phyloP scores from a whole-genome alignment of 2,797 vertebrate genomes.

The Eulemur rubriventer region DNA sequence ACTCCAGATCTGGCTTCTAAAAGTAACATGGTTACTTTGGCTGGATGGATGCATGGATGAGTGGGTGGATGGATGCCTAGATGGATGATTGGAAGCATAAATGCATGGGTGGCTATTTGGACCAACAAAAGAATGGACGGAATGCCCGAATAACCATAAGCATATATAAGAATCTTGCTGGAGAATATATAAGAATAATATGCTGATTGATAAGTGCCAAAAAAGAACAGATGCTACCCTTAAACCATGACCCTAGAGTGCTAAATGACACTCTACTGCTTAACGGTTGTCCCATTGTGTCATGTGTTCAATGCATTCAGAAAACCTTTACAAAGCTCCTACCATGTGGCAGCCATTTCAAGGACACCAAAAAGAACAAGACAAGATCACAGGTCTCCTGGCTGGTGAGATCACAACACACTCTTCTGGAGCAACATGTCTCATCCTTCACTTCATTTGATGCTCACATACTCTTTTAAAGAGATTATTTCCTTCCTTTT shows the following conservation, averaged over 20 bases:
- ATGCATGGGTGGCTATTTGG: fast-evolving
- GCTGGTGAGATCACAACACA: not conserved
- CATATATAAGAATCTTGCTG: not conserved
- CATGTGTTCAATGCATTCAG: not conserved
- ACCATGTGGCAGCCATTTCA: not conserved
- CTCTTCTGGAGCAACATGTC: not conserved
- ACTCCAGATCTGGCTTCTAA: not conserved
- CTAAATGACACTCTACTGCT: not conserved
- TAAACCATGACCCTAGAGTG: not conserved
- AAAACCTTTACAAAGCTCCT: not conserved
- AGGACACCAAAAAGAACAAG: not conserved
- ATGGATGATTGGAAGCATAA: not conserved
- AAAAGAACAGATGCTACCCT: not conserved
- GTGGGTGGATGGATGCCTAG: not conserved
- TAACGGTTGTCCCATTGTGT: not conserved
- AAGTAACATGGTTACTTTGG: not conserved
- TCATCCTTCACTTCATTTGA: not conserved
- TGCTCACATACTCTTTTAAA: not conserved
- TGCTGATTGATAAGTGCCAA: not conserved
- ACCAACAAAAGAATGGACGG: not conserved
- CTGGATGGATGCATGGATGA: not conserved
- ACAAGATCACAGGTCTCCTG: not conserved
- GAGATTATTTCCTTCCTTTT: not conserved
- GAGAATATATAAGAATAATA: not conserved
- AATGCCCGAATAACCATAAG: not conserved